These are phyloP conservation scores for Tragelaphus scriptus DNA, from an alignment of 2,113 vertebrate species.

Conservation along the genomic window DNA sequence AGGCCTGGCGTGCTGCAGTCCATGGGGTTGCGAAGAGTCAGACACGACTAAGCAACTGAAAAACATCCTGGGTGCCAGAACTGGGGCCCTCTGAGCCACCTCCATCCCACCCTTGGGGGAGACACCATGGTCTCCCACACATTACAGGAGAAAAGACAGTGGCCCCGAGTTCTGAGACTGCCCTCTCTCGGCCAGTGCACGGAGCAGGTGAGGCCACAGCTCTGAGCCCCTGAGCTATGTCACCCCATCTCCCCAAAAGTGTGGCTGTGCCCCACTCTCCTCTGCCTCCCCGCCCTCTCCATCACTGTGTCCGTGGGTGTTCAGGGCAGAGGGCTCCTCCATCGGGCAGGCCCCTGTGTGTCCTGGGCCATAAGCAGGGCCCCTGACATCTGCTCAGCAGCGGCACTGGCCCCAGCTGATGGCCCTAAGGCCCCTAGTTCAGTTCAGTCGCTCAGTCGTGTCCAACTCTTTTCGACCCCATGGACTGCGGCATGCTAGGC, in stretches of 20 bases:
- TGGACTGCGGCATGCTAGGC: accelerated
- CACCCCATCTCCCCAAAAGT: accelerated
- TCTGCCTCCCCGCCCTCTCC: not conserved
- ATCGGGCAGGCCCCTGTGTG: accelerated
- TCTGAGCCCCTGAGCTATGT: accelerated
- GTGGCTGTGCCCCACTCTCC: too few species aligned
- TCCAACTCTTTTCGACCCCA: accelerated
- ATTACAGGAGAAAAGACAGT: not conserved
- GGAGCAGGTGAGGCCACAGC: accelerated
- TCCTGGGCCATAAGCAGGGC: accelerated
- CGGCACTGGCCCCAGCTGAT: accelerated
- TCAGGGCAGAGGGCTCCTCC: accelerated
- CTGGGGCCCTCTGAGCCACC: not conserved
- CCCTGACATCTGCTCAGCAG: not conserved
- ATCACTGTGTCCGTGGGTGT: accelerated
- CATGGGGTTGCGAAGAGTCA: not conserved
- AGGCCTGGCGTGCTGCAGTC: not conserved
- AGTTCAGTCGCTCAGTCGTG: accelerated
- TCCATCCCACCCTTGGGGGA: accelerated
- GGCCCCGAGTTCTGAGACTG: not conserved
- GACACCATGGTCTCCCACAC: accelerated
- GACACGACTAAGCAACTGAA: accelerated
- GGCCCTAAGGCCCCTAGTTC: not conserved
- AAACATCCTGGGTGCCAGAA: not conserved
- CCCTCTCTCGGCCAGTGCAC: accelerated